Base-by-base conservation (phyloP, 2,797 vertebrate species). In the Pseudopleuronectes americanus region DNA sequence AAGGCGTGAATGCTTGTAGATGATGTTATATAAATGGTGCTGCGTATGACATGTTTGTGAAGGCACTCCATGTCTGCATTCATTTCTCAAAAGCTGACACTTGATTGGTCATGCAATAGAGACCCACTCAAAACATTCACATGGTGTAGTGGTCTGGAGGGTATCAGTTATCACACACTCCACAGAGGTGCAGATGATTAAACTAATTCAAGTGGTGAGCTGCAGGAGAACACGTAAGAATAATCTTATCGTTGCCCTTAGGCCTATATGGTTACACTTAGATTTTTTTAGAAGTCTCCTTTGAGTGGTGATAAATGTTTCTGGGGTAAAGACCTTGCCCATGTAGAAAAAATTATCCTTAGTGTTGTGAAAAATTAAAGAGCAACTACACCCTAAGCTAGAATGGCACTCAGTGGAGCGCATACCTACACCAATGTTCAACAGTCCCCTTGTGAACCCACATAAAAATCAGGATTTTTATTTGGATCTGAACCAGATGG, bases 21-120 rank as follows among this genome's bases (percentile, higher is more conserved):
- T 81, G 68, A 79, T 77, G 73, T 62, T 85, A 86, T 85, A 76
- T 45, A 6, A 45, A 86, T 47, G 66, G 52, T 1, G 53, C 69
- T 9, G 68, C 59, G 19, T 75, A 57, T 61, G 62, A 68, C 70
- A 22, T 64, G 63, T 74, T 68, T 77, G 76, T 68, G 77, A 79
- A 72, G 54, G 22, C 31, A 12, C 59, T 41, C 16, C 31, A 22
- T 43, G 67, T 65, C 71, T 66, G 28, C 54, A n/a, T 63, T 64
- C 54, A 26, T 59, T 66, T 52, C 66, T 80, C 72, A 74, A 14
- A 80, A 64, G 14, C 36, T 19, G 14, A 43, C 17, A 62, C 59
- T 73, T 45, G 55, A 76, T 65, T 76, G 71, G 28, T 75, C 51
- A 17, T 54, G 59, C 21, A 22, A 74, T 74, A 24, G 43, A n/a